Evolutionary conservation across 1,140 invertebrate genomes (phyloP).

Genomic region (Trachymyrmex cornetzi): DNA sequence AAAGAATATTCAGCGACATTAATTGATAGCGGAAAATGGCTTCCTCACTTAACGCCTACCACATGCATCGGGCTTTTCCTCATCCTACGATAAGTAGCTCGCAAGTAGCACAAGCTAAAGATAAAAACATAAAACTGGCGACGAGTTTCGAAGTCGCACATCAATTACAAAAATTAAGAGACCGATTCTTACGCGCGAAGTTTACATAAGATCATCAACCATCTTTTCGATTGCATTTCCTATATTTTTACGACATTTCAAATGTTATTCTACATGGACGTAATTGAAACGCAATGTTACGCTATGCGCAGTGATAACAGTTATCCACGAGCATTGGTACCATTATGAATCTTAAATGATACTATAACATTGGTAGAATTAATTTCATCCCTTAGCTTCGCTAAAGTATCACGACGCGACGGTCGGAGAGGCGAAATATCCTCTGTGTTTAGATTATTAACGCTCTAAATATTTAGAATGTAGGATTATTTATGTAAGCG

Average conservation of each 20-base stretch:
- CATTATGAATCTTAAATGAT: constrained; percentile 22
- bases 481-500: constrained; percentile 1
- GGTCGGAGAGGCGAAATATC: not conserved
- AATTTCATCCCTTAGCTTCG: constrained; percentile 44
- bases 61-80: not conserved
- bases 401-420: constrained; percentile 4
- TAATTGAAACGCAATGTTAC: constrained; percentile 10
- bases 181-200: not conserved
- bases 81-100: not conserved
- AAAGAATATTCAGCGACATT: constrained; percentile 20
- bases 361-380: constrained; percentile 14
- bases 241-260: not conserved
- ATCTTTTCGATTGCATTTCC: not conserved
- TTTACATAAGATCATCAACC: not conserved
- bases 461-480: constrained; percentile 37
- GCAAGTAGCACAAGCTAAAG: not conserved
- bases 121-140: constrained; percentile 3
- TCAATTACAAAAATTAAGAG: constrained; percentile 5
- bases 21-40: constrained; percentile 15
- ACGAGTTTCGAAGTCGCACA: constrained; percentile 2
- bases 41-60: not conserved
- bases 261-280: not conserved
- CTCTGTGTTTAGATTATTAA: constrained; percentile 16
- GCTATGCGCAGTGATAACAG: not conserved
- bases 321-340: not conserved